A percentile compares a stretch with the other conserved stretches of the same genome.
Evolutionary conservation across 1,140 invertebrate species (phyloP).

Genomic region (Philotrypesis tridentata): DNA sequence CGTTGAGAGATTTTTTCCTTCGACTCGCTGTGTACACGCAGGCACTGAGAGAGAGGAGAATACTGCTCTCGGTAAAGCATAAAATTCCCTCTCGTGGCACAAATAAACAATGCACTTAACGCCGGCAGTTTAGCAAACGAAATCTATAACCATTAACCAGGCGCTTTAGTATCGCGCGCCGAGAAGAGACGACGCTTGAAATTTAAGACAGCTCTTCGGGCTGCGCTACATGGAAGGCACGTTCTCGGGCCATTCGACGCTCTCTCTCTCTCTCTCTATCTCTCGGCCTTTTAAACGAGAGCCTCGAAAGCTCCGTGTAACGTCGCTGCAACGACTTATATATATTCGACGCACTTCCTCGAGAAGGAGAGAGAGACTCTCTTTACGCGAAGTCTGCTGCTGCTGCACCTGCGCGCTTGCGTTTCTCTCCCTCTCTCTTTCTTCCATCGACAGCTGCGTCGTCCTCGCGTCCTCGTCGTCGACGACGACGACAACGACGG

Average conservation of each 20-base stretch:
- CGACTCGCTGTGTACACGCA: too few relatives aligned
- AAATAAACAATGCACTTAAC: background rate
- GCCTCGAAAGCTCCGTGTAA: background rate
- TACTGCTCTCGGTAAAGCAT: background rate
- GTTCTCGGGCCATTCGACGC: background rate
- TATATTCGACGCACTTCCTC: background rate
- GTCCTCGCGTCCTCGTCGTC: background rate
- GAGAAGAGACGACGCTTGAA: background rate
- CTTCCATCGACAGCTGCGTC: background rate
- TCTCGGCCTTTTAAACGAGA: constrained; percentile 26
- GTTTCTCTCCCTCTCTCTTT: background rate
- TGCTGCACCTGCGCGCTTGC: background rate
- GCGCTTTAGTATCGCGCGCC: background rate
- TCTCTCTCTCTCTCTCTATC: too few relatives aligned
- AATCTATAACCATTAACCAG: constrained; percentile 15
- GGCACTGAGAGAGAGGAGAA: too few relatives aligned
- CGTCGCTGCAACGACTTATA: background rate
- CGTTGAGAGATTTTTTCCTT: background rate
- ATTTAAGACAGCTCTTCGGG: constrained; percentile 15
- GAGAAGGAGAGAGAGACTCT: too few relatives aligned
- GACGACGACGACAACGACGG: too few relatives aligned
- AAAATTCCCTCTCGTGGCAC: background rate
- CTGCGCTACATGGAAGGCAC: background rate
- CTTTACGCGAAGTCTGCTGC: too few relatives aligned
- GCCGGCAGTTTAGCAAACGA: background rate